These are phyloP conservation scores for Orchestia grillus DNA, from an alignment of 1,140 invertebrate species.

Conservation along the genomic window DNA sequence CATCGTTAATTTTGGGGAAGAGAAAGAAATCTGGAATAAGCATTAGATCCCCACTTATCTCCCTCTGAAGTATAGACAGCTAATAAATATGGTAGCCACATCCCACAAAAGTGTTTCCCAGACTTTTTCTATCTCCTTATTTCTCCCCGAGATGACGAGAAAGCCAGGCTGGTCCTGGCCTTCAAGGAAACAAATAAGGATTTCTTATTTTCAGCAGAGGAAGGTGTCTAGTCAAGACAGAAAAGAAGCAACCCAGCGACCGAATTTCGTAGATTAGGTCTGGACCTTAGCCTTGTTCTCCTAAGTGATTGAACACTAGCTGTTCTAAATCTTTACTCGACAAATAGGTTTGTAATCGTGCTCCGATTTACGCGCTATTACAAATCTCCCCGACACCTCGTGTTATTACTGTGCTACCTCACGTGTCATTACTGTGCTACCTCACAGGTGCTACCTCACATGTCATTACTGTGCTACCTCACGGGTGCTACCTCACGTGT, in stretches of 20 bases:
- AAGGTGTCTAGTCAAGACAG: neutral
- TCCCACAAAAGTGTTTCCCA: neutral
- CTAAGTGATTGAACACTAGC: neutral
- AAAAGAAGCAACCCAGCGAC: neutral
- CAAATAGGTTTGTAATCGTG: neutral
- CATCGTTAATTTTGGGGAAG: neutral
- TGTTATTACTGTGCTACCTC: no score
- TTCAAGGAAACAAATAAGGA: neutral
- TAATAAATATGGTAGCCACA: neutral
- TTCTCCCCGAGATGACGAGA: neutral
- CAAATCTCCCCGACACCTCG: no score
- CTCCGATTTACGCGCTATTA: neutral
- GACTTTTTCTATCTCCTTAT: neutral
- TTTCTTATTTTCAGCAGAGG: neutral
- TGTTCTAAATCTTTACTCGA: no score
- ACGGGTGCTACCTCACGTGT: no score
- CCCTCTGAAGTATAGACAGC: neutral
- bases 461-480: no score
- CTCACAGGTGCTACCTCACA: no score
- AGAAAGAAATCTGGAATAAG: neutral
- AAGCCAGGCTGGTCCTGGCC: neutral
- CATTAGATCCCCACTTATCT: neutral
- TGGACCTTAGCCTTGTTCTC: neutral
- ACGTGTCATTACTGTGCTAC: no score
- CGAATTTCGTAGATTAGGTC: neutral